Evolutionary conservation across 1,140 invertebrate species (phyloP), one percentile per base, ranked within the genome.

Genomic region (Glossosoma conforme): DNA sequence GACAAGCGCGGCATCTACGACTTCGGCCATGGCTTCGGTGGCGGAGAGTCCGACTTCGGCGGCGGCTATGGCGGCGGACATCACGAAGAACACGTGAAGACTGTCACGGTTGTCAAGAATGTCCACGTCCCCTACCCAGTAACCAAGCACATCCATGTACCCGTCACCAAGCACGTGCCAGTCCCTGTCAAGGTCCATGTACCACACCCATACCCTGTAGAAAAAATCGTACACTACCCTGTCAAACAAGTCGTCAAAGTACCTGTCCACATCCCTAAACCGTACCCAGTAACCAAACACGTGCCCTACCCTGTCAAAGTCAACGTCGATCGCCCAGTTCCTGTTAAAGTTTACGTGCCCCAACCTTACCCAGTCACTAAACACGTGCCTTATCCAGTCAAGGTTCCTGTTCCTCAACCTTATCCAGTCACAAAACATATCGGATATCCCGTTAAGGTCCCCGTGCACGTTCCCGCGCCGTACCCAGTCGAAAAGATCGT

Each of bases 31-130:
- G 73, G 72, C 33, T 70, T 72, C 37, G 59, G 60, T 6, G 37
- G 58, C 35, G 50, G 54, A 1, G 55, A 56, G 9, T 56, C 61
- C 6, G 62, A 60, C 13, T 52, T 28, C n/a, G 49, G 44, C 14
- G 60, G 59, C 52, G 46, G 17, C 3, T 45, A 61, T 6, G 67
- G 70, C 1, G 65, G 66, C 46, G 61, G 64, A 22, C 65, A 73
- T 20, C 60, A 78, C 42, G 75, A 77, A 63, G 71, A 82, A 43
- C 74, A 79, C 58, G 64, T 77, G 41, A 89, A 89, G 68, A 84
- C 84, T n/a, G 71, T 88, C 54, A 88, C 85, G 13, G 72, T 88
- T 9, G 77, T 84, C 28, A 88, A 89, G 67, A 86, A 87, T 61
- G 79, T 84, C 59, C 70, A 77, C 47, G 67, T 79, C 5, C 81